Evolutionary conservation across 2,888 invertebrate species (phyloP).

Genomic region (Tetropium fuscum): DNA sequence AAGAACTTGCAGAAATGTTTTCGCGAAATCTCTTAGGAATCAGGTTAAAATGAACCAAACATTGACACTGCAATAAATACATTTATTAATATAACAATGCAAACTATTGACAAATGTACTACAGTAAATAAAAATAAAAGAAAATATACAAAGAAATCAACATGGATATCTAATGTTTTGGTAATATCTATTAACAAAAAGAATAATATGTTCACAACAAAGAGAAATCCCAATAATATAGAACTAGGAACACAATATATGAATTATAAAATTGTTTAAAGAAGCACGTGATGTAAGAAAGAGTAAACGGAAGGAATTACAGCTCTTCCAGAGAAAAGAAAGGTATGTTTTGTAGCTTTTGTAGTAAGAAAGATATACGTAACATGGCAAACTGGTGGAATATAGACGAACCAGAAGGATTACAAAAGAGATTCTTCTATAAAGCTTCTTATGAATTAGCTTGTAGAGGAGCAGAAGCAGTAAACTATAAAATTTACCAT

Average conservation of each 20-base stretch:
- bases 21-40: not conserved
- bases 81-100: not conserved
- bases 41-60: not conserved
- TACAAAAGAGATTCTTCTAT: too few relatives aligned
- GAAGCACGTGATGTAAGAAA: too few relatives aligned
- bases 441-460: too few relatives aligned
- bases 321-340: too few relatives aligned
- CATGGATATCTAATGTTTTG: not conserved
- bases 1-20: not conserved
- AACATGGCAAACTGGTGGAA: too few relatives aligned
- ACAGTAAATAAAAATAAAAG: not conserved
- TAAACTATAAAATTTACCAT: too few relatives aligned
- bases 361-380: too few relatives aligned
- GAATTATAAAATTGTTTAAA: too few relatives aligned
- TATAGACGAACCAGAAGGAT: too few relatives aligned
- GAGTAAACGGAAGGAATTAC: too few relatives aligned
- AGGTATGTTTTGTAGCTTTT: too few relatives aligned
- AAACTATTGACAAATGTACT: not conserved
- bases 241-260: not conserved
- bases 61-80: not conserved
- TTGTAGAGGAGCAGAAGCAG: too few relatives aligned
- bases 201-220: not conserved
- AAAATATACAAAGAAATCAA: not conserved
- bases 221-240: not conserved
- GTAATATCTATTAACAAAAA: not conserved